Conservation (phyloP, 2,797 vertebrate species). For the Notamacropus eugenii region DNA sequence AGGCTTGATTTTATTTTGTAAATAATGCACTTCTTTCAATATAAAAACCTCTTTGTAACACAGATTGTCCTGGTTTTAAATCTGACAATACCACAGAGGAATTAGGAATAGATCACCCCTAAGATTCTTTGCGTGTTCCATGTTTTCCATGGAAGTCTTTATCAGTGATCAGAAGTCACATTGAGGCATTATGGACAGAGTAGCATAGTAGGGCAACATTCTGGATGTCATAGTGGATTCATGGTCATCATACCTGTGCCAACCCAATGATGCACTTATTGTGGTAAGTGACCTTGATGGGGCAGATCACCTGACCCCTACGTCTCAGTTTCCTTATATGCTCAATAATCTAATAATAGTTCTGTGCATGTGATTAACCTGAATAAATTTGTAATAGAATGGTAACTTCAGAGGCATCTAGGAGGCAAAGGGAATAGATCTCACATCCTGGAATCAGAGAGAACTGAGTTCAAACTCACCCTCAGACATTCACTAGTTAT, state of each 20-base stretch:
- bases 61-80: not conserved
- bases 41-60: not conserved
- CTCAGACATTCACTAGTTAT: not conserved
- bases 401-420: not conserved
- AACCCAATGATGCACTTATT: not conserved
- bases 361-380: not conserved
- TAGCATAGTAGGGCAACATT: not conserved
- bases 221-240: not conserved
- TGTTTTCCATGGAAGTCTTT: not conserved
- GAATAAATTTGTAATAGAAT: not conserved
- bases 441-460: not conserved
- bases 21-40: not conserved
- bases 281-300: not conserved
- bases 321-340: not conserved
- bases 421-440: not conserved
- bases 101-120: not conserved
- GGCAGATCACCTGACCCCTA: not conserved
- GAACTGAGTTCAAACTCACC: not conserved
- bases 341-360: not conserved
- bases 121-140: not conserved
- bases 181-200: not conserved
- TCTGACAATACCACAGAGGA: not conserved
- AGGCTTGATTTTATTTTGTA: not conserved
- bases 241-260: not conserved
- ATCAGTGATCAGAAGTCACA: not conserved